Evolutionary conservation across 2,113 vertebrate genomes (phyloP).

Genomic region (Rhinogobius similis): DNA sequence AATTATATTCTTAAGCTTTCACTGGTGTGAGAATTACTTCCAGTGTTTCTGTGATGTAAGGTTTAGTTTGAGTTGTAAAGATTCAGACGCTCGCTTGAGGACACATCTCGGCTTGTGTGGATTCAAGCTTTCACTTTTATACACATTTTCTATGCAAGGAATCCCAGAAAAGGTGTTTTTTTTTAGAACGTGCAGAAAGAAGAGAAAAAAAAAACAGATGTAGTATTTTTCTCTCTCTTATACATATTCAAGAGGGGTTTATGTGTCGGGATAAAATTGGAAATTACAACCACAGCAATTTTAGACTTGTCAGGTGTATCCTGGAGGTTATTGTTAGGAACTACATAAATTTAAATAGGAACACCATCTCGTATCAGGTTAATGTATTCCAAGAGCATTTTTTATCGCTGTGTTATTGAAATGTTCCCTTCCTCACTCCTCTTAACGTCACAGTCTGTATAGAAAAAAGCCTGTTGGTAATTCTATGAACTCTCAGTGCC

Average conservation of each 20-base stretch:
- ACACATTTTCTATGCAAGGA: slow-evolving; percentile 50
- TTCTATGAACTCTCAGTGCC: slow-evolving; percentile 50
- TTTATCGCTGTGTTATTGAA: slow-evolving; percentile 55
- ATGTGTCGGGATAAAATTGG: slow-evolving; percentile 36
- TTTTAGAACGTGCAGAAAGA: slow-evolving; percentile 48
- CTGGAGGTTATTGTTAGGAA: slow-evolving; percentile 69
- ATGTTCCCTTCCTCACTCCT: slow-evolving; percentile 44
- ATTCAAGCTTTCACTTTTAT: slow-evolving; percentile 39
- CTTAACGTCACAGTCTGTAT: slow-evolving; percentile 32
- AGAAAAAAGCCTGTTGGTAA: slow-evolving; percentile 43
- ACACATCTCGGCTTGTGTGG: slow-evolving; percentile 26
- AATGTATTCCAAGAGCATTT: slow-evolving; percentile 60
- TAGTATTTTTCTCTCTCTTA: slow-evolving; percentile 60
- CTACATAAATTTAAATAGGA: slow-evolving; percentile 69
- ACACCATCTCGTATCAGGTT: slow-evolving; percentile 53
- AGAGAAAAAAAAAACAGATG: slow-evolving; percentile 70
- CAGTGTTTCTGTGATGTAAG: slow-evolving; percentile 28
- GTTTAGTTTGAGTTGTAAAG: slow-evolving; percentile 29
- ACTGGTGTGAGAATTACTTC: slow-evolving; percentile 30
- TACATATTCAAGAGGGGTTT: slow-evolving; percentile 73
- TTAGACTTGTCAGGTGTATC: slow-evolving; percentile 66
- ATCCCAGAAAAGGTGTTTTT: slow-evolving; percentile 35
- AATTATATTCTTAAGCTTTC: slow-evolving; percentile 45
- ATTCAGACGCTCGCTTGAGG: slow-evolving; percentile 41
- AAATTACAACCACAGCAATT: slow-evolving; percentile 71